A percentile compares a stretch with the other conserved stretches of the same genome.
phyloP scores from a whole-genome alignment of 1,140 invertebrate genomes.

The Sminthurinus signatus region DNA sequence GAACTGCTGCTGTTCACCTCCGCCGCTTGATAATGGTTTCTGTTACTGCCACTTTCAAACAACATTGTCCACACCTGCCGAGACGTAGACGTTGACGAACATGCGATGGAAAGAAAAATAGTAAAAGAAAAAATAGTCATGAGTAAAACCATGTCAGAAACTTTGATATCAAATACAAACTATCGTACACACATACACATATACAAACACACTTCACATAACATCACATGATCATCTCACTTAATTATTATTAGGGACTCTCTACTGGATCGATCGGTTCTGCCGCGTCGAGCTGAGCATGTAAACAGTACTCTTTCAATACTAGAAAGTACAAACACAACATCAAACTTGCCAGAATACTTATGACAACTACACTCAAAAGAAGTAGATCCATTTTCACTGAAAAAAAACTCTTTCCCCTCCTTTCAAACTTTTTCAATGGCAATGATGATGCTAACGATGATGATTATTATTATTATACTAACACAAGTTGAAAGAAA shows the following conservation, averaged over 20 bases:
- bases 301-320: conserved; percentile 33
- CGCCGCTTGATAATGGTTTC: conserved; percentile 32
- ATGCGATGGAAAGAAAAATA: conserved; percentile 7
- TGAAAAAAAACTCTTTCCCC: no score
- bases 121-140: not conserved
- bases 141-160: not conserved
- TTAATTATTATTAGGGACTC: conserved; percentile 8
- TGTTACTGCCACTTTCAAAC: conserved; percentile 32
- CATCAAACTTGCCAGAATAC: conserved; percentile 35
- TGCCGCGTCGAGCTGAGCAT: conserved; percentile 20
- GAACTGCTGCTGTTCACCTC: conserved; percentile 21
- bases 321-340: conserved; percentile 34
- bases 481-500: no score
- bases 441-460: no score
- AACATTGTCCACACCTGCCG: conserved; percentile 36
- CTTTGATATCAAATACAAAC: no score
- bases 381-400: conserved; percentile 37
- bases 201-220: no score
- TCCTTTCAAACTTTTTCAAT: no score
- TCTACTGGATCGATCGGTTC: conserved; percentile 17
- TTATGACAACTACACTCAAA: conserved; percentile 38
- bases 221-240: not conserved
- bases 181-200: no score
- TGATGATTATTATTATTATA: no score
- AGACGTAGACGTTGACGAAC: no score